These are phyloP conservation scores for Horisme vitalbata DNA, from an alignment of 2,888 invertebrate genomes.

Conservation along the genomic window DNA sequence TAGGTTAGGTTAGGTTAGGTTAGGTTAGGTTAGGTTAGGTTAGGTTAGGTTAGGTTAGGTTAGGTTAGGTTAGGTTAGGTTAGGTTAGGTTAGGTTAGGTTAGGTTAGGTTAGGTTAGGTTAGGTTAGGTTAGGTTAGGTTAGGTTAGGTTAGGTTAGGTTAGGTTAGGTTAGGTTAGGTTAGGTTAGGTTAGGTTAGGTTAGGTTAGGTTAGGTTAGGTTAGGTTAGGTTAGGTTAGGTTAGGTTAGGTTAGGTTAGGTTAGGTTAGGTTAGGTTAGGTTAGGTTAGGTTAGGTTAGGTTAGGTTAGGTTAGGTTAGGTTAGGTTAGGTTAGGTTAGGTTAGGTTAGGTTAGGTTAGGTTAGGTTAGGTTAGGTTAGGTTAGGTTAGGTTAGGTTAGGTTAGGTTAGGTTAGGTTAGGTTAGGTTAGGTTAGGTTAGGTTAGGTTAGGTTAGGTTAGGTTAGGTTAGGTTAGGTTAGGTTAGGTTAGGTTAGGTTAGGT, in stretches of 20 bases:
- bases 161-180: constrained; percentile 34
- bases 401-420: constrained; percentile 33
- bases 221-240: constrained; percentile 34
- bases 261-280: constrained; percentile 35
- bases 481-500: constrained; percentile 24
- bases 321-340: constrained; percentile 27
- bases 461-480: constrained; percentile 24
- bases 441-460: too few relatives aligned
- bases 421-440: constrained; percentile 29
- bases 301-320: constrained; percentile 19
- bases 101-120: constrained; percentile 28
- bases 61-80: constrained; percentile 6
- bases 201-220: constrained; percentile 34
- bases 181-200: constrained; percentile 27
- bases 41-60: constrained; percentile 8
- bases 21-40: constrained; percentile 8
- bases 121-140: constrained; percentile 34
- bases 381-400: constrained; percentile 35
- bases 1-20: constrained; percentile 8
- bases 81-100: constrained; percentile 26
- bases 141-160: constrained; percentile 24
- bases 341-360: constrained; percentile 22
- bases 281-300: constrained; percentile 2
- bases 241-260: constrained; percentile 33
- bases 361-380: constrained; percentile 35